Conservation (phyloP, 1,140 invertebrate species). For the Planococcus citri region DNA sequence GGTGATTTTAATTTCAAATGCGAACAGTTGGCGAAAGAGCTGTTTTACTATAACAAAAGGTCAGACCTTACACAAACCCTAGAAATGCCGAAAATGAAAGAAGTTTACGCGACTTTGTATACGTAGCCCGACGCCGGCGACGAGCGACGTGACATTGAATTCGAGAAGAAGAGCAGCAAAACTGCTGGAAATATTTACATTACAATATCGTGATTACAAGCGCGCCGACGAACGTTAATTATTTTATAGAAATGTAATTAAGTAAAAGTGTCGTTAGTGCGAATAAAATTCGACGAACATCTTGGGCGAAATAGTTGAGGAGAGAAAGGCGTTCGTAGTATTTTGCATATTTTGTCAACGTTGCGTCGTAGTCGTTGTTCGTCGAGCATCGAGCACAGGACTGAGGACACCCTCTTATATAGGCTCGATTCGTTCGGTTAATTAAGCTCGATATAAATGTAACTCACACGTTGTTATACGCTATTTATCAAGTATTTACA, state of each 20-base stretch:
- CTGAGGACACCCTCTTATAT: neutral
- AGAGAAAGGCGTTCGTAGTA: neutral
- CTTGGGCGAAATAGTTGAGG: neutral
- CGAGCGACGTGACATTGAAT: too few relatives aligned
- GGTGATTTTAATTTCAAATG: too few relatives aligned
- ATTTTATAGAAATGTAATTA: neutral
- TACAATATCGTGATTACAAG: neutral
- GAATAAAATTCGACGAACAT: neutral
- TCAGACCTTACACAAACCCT: too few relatives aligned
- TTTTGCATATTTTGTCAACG: slow-evolving; percentile 5
- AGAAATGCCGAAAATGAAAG: too few relatives aligned
- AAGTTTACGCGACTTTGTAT: too few relatives aligned
- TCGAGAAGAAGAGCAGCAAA: too few relatives aligned
- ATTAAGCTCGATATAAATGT: neutral
- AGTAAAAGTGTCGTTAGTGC: neutral
- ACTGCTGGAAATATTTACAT: neutral
- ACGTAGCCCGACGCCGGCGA: too few relatives aligned
- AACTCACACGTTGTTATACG: too few relatives aligned
- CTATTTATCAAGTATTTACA: too few relatives aligned
- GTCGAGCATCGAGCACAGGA: neutral
- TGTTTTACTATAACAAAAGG: too few relatives aligned
- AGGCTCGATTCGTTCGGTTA: neutral
- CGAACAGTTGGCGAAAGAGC: too few relatives aligned
- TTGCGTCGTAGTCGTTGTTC: too few relatives aligned
- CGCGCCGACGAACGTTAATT: neutral